phyloP scores from a whole-genome alignment of 2,113 vertebrate species.

The Boulengeromyrus knoepffleri region DNA sequence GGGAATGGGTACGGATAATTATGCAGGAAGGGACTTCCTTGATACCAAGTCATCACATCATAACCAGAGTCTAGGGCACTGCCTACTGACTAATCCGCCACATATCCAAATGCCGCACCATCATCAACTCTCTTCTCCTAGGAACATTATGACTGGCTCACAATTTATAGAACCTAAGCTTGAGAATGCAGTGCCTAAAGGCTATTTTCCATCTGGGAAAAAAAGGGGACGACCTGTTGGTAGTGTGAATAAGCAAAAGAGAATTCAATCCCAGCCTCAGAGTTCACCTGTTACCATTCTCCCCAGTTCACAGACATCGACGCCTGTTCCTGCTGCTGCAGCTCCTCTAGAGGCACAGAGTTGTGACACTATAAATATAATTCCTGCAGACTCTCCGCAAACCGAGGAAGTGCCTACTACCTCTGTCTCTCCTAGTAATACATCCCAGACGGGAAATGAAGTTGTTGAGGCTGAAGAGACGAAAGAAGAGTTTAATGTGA shows the following conservation, averaged over 20 bases:
- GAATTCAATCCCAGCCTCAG: slow-evolving; percentile 47
- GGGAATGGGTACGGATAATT: slow-evolving; percentile 62
- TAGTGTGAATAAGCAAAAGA: slow-evolving; percentile 94
- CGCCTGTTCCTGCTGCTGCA: slow-evolving; percentile 17
- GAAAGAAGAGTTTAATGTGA: slow-evolving; percentile 58
- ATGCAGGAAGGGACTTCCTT: slow-evolving; percentile 59
- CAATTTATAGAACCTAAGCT: slow-evolving; percentile 51
- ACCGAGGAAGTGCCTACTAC: slow-evolving; percentile 35
- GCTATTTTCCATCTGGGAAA: slow-evolving; percentile 97
- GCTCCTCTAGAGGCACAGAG: slow-evolving; percentile 24
- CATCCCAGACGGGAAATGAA: slow-evolving; percentile 53
- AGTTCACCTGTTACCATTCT: slow-evolving; percentile 26
- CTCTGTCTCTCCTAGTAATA: slow-evolving; percentile 40
- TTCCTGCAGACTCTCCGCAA: slow-evolving; percentile 13
- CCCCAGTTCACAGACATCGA: slow-evolving; percentile 13
- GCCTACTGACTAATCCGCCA: slow-evolving; percentile 47
- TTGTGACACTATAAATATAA: slow-evolving; percentile 23
- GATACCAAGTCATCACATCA: slow-evolving; percentile 53
- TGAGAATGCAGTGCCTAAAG: slow-evolving; percentile 74
- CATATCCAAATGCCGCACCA: slow-evolving; percentile 47
- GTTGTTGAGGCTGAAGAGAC: slow-evolving; percentile 60
- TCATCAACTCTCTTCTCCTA: slow-evolving; percentile 36
- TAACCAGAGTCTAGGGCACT: slow-evolving; percentile 49
- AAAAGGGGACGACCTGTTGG: slow-evolving; percentile 94
- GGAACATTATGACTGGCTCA: slow-evolving; percentile 38